Conservation (phyloP, 2,113 vertebrate genomes). For the Myanophis thanlyinensis region DNA sequence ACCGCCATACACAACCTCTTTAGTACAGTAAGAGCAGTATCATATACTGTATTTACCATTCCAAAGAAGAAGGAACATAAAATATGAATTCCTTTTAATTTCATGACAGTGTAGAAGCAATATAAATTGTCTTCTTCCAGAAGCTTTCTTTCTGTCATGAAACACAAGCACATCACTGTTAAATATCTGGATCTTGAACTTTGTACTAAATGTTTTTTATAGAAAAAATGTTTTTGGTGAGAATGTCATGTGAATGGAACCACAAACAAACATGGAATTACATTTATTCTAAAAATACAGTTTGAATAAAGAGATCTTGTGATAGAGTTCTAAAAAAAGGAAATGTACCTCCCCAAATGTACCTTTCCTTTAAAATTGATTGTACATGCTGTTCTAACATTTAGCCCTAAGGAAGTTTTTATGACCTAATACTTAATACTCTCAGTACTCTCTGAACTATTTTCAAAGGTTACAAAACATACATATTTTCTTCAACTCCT, state of each 20-base stretch:
- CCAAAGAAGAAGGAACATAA: neutral
- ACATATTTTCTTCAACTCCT: neutral
- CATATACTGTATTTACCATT: slow-evolving; percentile 17
- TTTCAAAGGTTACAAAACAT: neutral
- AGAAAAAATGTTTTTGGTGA: neutral
- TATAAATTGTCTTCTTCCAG: neutral
- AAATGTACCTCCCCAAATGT: neutral
- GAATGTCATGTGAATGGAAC: neutral
- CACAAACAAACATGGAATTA: neutral
- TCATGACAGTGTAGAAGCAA: neutral
- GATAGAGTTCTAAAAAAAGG: neutral
- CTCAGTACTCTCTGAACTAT: neutral
- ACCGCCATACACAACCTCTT: neutral
- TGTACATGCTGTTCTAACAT: neutral
- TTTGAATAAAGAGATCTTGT: neutral
- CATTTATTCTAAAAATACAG: neutral
- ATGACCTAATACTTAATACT: neutral
- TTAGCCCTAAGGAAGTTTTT: neutral
- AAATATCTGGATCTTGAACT: neutral
- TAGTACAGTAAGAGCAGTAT: slow-evolving; percentile 14
- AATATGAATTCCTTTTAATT: slow-evolving; percentile 14
- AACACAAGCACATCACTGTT: neutral
- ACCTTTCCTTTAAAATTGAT: neutral
- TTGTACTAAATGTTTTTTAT: neutral
- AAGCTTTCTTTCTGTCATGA: neutral